phyloP scores from a whole-genome alignment of 2,797 vertebrate genomes.

The Acanthurus lineatus region DNA sequence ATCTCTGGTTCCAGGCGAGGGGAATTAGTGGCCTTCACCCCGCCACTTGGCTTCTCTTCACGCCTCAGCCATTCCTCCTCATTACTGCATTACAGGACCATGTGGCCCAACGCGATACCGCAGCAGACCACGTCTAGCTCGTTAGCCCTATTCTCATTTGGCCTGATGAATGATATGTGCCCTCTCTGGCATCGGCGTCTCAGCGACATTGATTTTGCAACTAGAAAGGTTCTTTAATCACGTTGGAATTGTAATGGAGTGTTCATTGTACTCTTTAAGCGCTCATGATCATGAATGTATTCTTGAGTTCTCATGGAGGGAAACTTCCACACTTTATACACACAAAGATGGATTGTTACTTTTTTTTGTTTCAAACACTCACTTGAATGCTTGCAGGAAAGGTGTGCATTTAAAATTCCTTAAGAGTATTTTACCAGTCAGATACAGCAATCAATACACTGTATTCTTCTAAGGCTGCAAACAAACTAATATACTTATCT shows the following conservation, averaged over 20 bases:
- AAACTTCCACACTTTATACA: not conserved
- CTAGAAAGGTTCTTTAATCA: slow-evolving; percentile 57
- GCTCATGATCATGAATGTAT: slow-evolving; percentile 11
- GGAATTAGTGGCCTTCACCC: slow-evolving; percentile 75
- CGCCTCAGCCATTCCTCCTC: slow-evolving; percentile 72
- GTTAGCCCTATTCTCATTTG: slow-evolving; percentile 65
- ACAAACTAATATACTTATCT: slow-evolving; percentile 27
- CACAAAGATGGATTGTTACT: not conserved
- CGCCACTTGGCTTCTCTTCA: slow-evolving; percentile 66
- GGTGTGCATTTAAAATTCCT: slow-evolving; percentile 27
- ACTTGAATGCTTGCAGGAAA: slow-evolving; percentile 9
- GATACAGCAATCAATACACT: slow-evolving; percentile 22
- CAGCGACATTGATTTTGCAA: slow-evolving; percentile 48
- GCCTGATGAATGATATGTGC: slow-evolving; percentile 70
- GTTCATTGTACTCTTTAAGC: slow-evolving; percentile 41
- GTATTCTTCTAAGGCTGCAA: not conserved
- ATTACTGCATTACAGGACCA: slow-evolving; percentile 66
- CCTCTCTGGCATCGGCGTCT: slow-evolving; percentile 42
- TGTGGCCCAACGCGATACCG: slow-evolving; percentile 73
- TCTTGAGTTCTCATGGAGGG: not conserved
- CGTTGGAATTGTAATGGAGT: slow-evolving; percentile 36
- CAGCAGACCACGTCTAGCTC: slow-evolving; percentile 47
- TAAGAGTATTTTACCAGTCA: slow-evolving; percentile 9
- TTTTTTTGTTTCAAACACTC: slow-evolving; percentile 27
- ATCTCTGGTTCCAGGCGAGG: slow-evolving; percentile 77